Evolutionary conservation across 2,113 vertebrate species (phyloP).

Genomic region (Notarius lentiginosus): DNA sequence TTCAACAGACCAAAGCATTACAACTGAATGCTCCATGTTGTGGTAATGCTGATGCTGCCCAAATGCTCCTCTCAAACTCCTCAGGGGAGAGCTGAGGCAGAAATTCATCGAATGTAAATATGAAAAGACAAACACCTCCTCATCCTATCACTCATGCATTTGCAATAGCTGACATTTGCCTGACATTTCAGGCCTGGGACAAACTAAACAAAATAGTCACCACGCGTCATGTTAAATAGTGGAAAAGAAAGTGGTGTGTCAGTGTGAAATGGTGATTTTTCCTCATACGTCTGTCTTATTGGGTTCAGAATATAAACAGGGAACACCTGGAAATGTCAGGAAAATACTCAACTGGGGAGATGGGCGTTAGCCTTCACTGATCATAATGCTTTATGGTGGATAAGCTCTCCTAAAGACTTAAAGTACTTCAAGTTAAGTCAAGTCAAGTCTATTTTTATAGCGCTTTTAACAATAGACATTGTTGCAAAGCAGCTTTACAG

Average conservation of each 20-base stretch:
- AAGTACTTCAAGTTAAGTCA: too few species aligned
- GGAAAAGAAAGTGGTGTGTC: conserved; percentile 31
- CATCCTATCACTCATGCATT: conserved; percentile 56
- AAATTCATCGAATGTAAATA: conserved; percentile 60
- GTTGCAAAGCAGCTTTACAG: too few species aligned
- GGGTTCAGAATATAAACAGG: conserved; percentile 46
- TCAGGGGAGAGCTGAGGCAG: conserved; percentile 27
- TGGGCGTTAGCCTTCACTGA: neutral
- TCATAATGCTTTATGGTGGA: conserved; percentile 1
- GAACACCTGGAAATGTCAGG: conserved; percentile 50
- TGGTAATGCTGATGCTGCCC: conserved; percentile 55
- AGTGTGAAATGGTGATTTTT: conserved; percentile 9
- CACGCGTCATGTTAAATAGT: conserved; percentile 44
- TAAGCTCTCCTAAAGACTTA: neutral
- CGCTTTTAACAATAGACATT: too few species aligned
- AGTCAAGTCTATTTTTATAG: too few species aligned
- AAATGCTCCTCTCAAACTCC: neutral
- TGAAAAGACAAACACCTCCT: conserved; percentile 54
- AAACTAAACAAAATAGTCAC: conserved; percentile 52
- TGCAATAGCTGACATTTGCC: conserved; percentile 59
- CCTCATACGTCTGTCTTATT: conserved; percentile 23
- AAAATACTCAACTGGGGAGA: conserved; percentile 20
- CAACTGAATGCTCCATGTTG: conserved; percentile 45
- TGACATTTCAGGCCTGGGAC: conserved; percentile 53
- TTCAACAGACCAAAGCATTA: conserved; percentile 64